These are phyloP conservation scores for Oreochromis spilurus DNA, from an alignment of 2,113 vertebrate species.

Conservation along the genomic window DNA sequence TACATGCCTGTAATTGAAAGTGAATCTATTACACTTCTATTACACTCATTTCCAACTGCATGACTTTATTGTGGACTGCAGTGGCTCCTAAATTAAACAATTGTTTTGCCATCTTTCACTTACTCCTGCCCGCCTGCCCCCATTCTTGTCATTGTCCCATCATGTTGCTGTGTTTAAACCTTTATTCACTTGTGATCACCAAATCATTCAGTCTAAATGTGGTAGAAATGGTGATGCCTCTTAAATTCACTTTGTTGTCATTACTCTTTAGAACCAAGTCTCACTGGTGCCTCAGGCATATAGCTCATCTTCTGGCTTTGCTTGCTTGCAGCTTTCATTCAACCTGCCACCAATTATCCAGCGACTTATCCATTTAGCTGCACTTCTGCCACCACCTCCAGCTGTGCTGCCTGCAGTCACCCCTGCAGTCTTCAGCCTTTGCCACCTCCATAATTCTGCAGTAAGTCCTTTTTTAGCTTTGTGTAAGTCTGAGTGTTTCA, in stretches of 20 bases:
- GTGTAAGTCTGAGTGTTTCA: neutral
- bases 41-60: neutral
- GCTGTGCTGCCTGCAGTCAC: neutral
- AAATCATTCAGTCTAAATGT: neutral
- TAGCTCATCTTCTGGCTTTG: neutral
- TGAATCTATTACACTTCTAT: neutral
- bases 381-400: neutral
- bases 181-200: neutral
- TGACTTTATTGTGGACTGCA: neutral
- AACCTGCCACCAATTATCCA: neutral
- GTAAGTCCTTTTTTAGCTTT: neutral
- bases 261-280: neutral
- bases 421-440: neutral
- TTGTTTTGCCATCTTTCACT: neutral
- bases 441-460: neutral
- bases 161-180: neutral
- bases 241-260: neutral
- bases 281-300: neutral
- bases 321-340: neutral
- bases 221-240: neutral
- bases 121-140: neutral
- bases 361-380: neutral
- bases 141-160: neutral
- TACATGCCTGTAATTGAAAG: neutral
- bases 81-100: neutral